These are phyloP conservation scores for Psophia crepitans DNA, from an alignment of 2,113 vertebrate genomes.

Conservation along the genomic window DNA sequence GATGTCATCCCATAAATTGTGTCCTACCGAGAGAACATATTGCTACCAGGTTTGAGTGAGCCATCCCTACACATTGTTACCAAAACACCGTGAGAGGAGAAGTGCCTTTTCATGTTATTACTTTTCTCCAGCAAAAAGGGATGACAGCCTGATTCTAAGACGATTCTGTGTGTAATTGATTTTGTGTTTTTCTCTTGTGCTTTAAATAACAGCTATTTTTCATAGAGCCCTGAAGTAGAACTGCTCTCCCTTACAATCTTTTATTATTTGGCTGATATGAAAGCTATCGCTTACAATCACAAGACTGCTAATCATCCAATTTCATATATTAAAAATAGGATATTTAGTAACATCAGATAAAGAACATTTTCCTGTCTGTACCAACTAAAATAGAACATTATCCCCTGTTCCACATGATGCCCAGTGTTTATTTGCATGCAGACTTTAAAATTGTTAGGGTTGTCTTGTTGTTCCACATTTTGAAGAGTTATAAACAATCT, in stretches of 20 bases:
- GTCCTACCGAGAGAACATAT: neutral
- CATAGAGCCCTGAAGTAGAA: neutral
- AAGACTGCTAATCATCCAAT: neutral
- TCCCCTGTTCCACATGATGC: neutral
- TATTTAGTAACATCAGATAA: neutral
- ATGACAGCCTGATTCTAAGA: neutral
- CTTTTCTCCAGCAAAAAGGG: neutral
- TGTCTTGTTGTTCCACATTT: neutral
- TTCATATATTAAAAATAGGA: neutral
- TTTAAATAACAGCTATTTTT: constrained; percentile 6
- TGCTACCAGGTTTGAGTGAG: neutral
- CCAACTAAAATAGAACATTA: neutral
- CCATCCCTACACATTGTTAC: neutral
- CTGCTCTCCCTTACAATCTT: fast-evolving
- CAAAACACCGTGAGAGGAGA: neutral
- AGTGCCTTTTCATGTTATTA: neutral
- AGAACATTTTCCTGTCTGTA: neutral
- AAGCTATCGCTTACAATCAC: neutral
- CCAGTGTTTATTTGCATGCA: neutral
- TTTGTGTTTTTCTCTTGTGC: neutral
- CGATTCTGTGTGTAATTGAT: neutral
- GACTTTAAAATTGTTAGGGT: neutral
- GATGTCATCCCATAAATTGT: neutral
- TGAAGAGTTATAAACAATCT: neutral
- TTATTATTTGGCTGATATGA: neutral